Evolutionary conservation across 2,113 vertebrate species (phyloP), one percentile per base, ranked within the genome.

Genomic region (Urocynchramus pylzowi): DNA sequence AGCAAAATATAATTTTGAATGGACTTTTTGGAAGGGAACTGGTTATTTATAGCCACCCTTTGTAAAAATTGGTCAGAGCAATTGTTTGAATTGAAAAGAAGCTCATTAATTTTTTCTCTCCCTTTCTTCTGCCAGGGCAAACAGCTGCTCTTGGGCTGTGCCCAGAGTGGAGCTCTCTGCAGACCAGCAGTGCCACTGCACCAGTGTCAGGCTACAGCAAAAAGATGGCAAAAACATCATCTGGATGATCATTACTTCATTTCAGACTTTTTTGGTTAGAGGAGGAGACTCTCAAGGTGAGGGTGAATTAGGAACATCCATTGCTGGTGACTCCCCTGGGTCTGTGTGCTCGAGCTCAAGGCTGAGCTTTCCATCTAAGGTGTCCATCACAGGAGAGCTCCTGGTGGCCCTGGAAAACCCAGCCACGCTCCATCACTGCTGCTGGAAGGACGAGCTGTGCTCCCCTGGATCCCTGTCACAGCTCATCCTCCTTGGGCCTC

Each of bases 401-500:
- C 54, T 76, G 70, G n/a, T 69, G 47, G 26, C 17, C 8, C 61
- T 17, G 49, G 27, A 10, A 23, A 61, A 3, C 47, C 16, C 31
- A 59, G 68, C n/a, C 7, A 0, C 0, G 53, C 63, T 64, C 50
- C 67, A 12, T 26, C 31, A 2, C 20, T 56, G 28, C 53, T 37
- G 44, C 47, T 44, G 44, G 11, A 9, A n/a, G 41, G 49, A 6
- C 19, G 44, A n/a, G 61, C 33, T 50, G 24, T 21, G 70, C 1
- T 67, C 5, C 16, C 26, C 18, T 6, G 23, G 4, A 5, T 4
- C 0, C 1, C 47, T 21, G 42, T 7, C 20, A 74, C 13, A 76
- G 22, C 45, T 12, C 56, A 35, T 13, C 45, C 18, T 39, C 17
- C 44, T 8, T 1, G 0, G 37, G 30, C 44, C 49, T 4, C 83